Evolutionary conservation across 2,888 invertebrate species (phyloP).

Genomic region (Listrodromus nycthemerus): DNA sequence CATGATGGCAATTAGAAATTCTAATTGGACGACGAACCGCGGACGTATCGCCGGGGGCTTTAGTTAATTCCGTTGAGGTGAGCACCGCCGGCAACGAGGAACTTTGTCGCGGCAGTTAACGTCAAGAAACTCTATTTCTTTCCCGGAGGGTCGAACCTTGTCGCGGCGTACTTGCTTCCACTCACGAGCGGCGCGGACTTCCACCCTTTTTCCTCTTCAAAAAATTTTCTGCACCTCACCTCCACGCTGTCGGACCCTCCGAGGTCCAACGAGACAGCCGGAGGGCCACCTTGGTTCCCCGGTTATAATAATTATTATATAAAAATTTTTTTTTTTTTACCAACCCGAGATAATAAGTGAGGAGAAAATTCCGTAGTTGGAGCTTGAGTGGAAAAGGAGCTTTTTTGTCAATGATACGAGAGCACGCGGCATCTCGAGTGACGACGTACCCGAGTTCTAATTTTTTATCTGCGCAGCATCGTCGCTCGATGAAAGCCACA

Average conservation of each 20-base stretch:
- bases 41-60: conserved; percentile 27
- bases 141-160: background rate
- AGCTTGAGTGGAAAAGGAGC: conserved; percentile 32
- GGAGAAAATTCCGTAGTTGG: background rate
- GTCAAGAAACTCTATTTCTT: conserved; percentile 12
- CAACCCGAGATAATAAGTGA: conserved; percentile 8
- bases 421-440: conserved; percentile 28
- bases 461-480: conserved; percentile 45
- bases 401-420: conserved; percentile 40
- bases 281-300: too few relatives aligned
- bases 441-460: conserved; percentile 42
- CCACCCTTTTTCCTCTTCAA: too few relatives aligned
- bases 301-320: too few relatives aligned
- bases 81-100: background rate
- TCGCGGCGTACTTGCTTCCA: background rate
- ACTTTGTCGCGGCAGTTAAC: conserved; percentile 13
- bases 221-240: too few relatives aligned
- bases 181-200: too few relatives aligned
- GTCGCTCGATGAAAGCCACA: background rate
- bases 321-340: background rate
- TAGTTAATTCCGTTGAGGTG: conserved; percentile 30
- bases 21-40: conserved; percentile 34
- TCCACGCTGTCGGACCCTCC: too few relatives aligned
- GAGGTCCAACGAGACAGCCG: too few relatives aligned
- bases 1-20: conserved; percentile 36